Percentiles rank a stretch among this genome's conserved stretches.
These are phyloP conservation scores for Eptatretus atami DNA, from an alignment of 2,797 vertebrate species.

Conservation along the genomic window DNA sequence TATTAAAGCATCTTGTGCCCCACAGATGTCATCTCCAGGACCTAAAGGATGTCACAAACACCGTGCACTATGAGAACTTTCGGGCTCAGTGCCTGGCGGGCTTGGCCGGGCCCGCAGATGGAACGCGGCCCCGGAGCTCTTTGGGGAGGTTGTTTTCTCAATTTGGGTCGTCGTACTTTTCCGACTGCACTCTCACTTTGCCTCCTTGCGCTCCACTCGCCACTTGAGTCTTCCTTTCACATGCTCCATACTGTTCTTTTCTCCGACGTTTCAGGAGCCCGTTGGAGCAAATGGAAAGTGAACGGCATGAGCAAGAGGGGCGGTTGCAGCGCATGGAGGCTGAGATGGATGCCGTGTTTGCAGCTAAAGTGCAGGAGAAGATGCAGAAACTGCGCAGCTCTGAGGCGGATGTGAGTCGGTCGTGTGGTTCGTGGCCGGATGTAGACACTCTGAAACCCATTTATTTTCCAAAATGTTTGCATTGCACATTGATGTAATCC, in stretches of 20 bases:
- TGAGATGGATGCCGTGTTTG: slow-evolving; percentile 98
- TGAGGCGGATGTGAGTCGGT: slow-evolving; percentile 55
- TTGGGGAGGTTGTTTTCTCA: too few relatives aligned
- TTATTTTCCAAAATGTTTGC: too few relatives aligned
- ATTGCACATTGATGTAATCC: too few relatives aligned
- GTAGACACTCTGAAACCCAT: too few relatives aligned
- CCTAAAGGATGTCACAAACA: slow-evolving; percentile 30
- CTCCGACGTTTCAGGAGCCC: slow-evolving; percentile 34
- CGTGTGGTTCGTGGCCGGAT: too few relatives aligned
- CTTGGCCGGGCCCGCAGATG: slow-evolving; percentile 22
- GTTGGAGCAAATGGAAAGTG: slow-evolving; percentile 90
- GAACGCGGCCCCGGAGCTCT: too few relatives aligned
- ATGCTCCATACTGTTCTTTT: neutral
- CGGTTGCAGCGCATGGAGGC: slow-evolving; percentile 99
- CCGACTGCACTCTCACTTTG: too few relatives aligned
- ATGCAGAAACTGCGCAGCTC: slow-evolving; percentile 95
- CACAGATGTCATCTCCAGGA: slow-evolving; percentile 29
- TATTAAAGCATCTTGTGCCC: neutral
- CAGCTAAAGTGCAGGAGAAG: slow-evolving; percentile 98
- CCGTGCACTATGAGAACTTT: slow-evolving; percentile 30
- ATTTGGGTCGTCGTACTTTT: too few relatives aligned
- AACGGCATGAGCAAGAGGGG: slow-evolving; percentile 64
- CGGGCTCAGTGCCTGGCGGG: slow-evolving; percentile 27
- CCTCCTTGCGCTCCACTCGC: too few relatives aligned
- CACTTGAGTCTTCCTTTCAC: too few relatives aligned